Evolutionary conservation across 1,140 invertebrate genomes (phyloP).

Genomic region (Rhagoletis zephyria): DNA sequence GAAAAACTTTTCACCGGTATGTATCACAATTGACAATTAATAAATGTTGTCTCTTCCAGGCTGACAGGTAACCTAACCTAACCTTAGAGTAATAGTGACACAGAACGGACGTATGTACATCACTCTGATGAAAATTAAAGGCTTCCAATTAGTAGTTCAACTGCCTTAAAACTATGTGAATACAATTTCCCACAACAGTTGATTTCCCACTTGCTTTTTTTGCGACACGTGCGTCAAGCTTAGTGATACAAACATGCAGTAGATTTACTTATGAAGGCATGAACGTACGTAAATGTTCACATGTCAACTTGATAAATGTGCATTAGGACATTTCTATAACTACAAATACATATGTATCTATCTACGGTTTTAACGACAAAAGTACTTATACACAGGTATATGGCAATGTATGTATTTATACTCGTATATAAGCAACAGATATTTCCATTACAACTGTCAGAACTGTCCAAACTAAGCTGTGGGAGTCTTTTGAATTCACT

Average conservation of each 20-base stretch:
- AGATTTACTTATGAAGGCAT: background rate
- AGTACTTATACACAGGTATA: background rate
- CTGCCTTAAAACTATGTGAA: background rate
- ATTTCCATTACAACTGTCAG: background rate
- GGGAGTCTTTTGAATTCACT: background rate
- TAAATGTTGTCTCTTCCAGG: no score
- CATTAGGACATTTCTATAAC: background rate
- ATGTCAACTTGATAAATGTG: background rate
- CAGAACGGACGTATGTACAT: no score
- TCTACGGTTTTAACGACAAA: no score
- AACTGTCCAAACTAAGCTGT: background rate
- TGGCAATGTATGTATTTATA: background rate
- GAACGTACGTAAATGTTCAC: background rate
- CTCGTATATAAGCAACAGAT: background rate
- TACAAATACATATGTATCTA: no score
- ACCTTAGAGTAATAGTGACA: no score
- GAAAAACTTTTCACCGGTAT: no score
- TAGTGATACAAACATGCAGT: no score
- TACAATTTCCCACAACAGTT: no score
- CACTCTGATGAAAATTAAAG: background rate
- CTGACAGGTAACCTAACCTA: no score
- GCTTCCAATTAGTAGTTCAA: background rate
- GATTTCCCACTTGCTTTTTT: no score
- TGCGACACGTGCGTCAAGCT: no score
- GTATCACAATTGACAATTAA: no score